phyloP scores from a whole-genome alignment of 2,797 vertebrate genomes.

The Lacerta viridis region DNA sequence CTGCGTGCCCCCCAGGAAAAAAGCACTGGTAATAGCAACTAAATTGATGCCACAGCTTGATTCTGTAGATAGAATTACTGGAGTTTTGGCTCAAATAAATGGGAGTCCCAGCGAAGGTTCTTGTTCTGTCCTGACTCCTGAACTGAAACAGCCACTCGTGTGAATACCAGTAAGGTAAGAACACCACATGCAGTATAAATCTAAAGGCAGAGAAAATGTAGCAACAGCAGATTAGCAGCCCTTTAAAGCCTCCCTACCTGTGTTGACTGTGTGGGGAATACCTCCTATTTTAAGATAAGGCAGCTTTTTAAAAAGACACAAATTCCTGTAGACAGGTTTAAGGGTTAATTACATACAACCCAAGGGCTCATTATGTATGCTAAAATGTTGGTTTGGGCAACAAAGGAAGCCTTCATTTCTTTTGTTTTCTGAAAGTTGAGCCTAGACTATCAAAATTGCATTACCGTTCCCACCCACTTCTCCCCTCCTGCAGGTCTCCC shows the following conservation, averaged over 20 bases:
- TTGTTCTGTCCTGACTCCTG: not conserved
- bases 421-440: constrained; percentile 68
- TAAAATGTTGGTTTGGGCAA: constrained; percentile 80
- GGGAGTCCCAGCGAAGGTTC: not conserved
- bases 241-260: constrained; percentile 50
- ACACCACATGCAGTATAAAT: not conserved
- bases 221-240: constrained; percentile 37
- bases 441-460: constrained; percentile 74
- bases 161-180: not conserved
- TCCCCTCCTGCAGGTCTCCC: constrained; percentile 59
- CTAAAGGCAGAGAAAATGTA: not conserved
- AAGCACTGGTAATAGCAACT: not conserved
- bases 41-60: not conserved
- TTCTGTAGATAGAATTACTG: not conserved
- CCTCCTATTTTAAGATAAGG: constrained; percentile 57
- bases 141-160: not conserved
- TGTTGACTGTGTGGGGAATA: constrained; percentile 61
- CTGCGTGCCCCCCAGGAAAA: too few species aligned
- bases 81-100: accelerated
- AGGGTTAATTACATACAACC: constrained; percentile 79
- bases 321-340: constrained; percentile 57
- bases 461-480: constrained; percentile 65
- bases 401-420: constrained; percentile 73
- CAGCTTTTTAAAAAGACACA: constrained; percentile 48
- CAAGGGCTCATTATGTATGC: constrained; percentile 75